Conservation (phyloP, 2,113 vertebrate species). For the Spilogale gracilis region DNA sequence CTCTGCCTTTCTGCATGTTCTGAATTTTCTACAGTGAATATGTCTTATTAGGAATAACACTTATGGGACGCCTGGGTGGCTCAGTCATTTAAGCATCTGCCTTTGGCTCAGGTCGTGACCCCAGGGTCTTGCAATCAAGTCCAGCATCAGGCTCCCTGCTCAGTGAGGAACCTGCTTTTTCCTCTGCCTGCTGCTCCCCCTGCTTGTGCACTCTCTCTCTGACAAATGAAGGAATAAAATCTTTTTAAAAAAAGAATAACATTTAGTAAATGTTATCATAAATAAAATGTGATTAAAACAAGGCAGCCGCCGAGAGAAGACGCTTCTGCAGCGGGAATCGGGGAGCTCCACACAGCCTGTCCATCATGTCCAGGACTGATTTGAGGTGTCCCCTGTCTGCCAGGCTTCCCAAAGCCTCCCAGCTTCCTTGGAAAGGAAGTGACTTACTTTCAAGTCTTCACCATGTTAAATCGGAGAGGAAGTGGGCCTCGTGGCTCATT, state of each 20-base stretch:
- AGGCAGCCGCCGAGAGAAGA: background rate
- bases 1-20: background rate
- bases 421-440: background rate
- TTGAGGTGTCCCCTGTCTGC: background rate
- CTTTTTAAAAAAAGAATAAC: background rate
- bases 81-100: no score
- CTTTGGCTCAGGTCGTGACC: no score
- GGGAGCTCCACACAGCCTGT: background rate
- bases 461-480: background rate
- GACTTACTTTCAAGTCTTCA: background rate
- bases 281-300: background rate
- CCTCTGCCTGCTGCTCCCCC: no score
- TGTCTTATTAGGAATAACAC: background rate
- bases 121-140: no score
- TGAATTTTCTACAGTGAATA: background rate
- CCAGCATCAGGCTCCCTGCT: no score
- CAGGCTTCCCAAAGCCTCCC: background rate
- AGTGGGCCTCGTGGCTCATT: background rate
- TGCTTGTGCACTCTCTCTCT: no score
- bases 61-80: background rate
- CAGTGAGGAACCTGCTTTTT: no score
- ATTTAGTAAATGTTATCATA: background rate
- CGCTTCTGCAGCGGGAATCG: rapidly evolving
- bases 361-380: rapidly evolving
- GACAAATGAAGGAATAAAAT: no score